Evolutionary conservation across 2,113 vertebrate species (phyloP).

Genomic region (Ictidomys tridecemlineatus): DNA sequence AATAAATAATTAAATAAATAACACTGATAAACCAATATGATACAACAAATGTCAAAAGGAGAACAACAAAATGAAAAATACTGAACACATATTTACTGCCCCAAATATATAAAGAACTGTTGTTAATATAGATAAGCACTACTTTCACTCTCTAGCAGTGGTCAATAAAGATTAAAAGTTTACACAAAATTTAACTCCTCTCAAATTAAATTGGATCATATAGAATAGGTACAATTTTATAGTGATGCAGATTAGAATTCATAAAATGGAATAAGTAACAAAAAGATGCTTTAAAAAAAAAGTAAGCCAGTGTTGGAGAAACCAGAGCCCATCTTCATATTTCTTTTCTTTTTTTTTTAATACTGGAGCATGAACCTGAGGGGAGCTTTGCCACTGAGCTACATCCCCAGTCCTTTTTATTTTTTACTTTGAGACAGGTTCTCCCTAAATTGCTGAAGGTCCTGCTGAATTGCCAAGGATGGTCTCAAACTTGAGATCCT

Average conservation of each 20-base stretch:
- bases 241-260: neutral
- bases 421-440: too few relatives aligned
- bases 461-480: too few relatives aligned
- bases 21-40: neutral
- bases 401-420: too few relatives aligned
- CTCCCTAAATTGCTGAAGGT: too few relatives aligned
- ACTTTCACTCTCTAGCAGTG: neutral
- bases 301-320: neutral
- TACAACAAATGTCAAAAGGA: slow-evolving; percentile 38
- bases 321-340: neutral
- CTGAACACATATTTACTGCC: neutral
- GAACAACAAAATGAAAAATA: slow-evolving; percentile 4
- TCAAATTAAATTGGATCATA: neutral
- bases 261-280: neutral
- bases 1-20: neutral
- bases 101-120: neutral
- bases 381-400: too few relatives aligned
- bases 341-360: neutral
- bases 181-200: neutral
- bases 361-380: too few relatives aligned
- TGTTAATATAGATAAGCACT: neutral
- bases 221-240: neutral
- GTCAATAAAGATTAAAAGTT: slow-evolving; percentile 16
- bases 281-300: neutral
- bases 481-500: too few relatives aligned